Evolutionary conservation across 2,888 invertebrate species (phyloP), one percentile per base, ranked within the genome.

Genomic region (Coremacera marginata): DNA sequence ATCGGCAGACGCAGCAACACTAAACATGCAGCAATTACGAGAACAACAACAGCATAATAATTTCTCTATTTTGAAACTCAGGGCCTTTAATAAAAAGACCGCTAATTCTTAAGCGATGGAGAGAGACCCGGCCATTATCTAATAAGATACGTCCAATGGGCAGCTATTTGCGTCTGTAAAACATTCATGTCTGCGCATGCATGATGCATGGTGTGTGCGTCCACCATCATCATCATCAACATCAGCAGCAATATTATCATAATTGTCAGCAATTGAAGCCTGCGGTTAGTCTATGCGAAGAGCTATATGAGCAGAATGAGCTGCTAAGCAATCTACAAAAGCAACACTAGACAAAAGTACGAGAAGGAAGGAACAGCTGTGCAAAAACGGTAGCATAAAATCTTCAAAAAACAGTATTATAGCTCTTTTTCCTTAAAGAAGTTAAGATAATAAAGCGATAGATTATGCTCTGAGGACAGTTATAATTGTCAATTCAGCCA

Each of bases 11-110:
- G 19, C 22, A 34, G 16, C 44, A 67, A 22, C 60, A 71, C 25
- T 57, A 60, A 37, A 60, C 57, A 37, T 57, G 71, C 71, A 44
- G 27, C 62, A 72, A 49, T 60, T 25, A 60, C 37, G 14, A 25
- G 3, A 67, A 16, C 11, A 5, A 16, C 16, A 25, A 52, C 27
- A 31, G 27, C 63, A 27, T 37, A 19, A 44, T 67, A 57, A 62
- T 60, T 62, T 72, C 72, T 37, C 19, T 25, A 62, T 71, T 71
- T 37, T 22, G 14, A 68, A 44, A 16, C 52, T 5, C 5, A 68
- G n/a, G 49, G 67, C 16, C 51, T 68, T 49, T 68, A 68, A 68
- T 68, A 31, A 68, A 14, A 68, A 68, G 19, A 9, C 57, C 19
- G 22, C 71, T 19, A 37, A n/a, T 44, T 68, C 27, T 25, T 14